Evolutionary conservation across 2,797 vertebrate species (phyloP), one percentile per base, ranked within the genome.

Genomic region (Sebastes alutus): DNA sequence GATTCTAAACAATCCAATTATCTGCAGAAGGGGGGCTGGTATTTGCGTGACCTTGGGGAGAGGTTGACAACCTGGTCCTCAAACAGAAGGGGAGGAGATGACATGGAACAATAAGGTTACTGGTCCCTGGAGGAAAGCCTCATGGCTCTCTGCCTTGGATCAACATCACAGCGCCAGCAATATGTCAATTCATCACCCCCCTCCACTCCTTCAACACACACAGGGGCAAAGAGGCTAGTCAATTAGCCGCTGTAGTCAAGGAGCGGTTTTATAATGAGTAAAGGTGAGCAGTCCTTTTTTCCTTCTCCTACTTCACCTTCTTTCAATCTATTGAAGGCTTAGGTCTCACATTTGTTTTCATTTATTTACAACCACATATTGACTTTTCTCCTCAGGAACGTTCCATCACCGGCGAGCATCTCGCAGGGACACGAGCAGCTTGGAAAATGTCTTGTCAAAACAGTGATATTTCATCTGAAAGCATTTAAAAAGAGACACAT

Each of bases 1-100:
- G 93, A 92, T 85, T 91, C 89, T 92, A 94, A 95, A 95, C 94
- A 93, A 94, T 91, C 94, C 91, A 93, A 94, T 95, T 93, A 93
- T 87, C 74, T 87, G 84, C 77, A 65, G 80, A 67, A 82, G 77
- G 59, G 75, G 85, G 86, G 75, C 62, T 60, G 79, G 84, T 84
- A 80, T 87, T 91, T 78, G 91, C 13, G 54, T 92, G 94, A 94
- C 95, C 93, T 93, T 93, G 91, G 94, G 92, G 88, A 94, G 84
- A 92, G 92, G 93, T 91, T 93, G 93, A 94, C 93, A 94, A 92
- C 92, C 90, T 92, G 92, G 90, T 92, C 91, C 90, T 94, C 91
- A 84, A 91, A 92, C 89, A 91, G 89, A 88, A 86, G 87, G 89
- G 89, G 92, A 93, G 89, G 90, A 92, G 84, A 91, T 89, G 92